Base-by-base conservation (phyloP, 2,888 invertebrate species). In the Cheilosia grossa region DNA sequence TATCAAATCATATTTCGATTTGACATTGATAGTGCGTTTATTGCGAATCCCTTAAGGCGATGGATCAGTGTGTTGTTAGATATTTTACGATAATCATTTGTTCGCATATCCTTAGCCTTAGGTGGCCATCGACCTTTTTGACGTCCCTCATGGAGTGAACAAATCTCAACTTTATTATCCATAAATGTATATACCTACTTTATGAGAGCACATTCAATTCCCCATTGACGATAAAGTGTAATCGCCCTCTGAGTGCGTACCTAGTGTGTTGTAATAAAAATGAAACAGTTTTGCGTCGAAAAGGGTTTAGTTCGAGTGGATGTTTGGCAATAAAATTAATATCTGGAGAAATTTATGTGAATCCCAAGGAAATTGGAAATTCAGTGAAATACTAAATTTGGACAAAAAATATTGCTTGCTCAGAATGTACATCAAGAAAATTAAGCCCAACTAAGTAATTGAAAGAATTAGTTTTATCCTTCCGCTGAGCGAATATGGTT, bases 91-190 rank as follows among this genome's bases (percentile, higher is more conserved):
- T 63, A 80, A 51, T 69, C 74, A 63, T 63, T 74, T 56, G 54
- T 53, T 66, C 42, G 51, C 44, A 13, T 30, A 47, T 47, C 10
- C 37, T 13, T 30, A 9, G 30, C 72, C 47, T 33, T 58, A 6
- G 72, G 78, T 49, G 30, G 13, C 13, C n/a, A 19, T 51, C 24
- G 64, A 58, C 64, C 70, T 54, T 64, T 30, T 56, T 19, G 17
- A 17, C n/a, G 9, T n/a, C 17, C 17, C 47, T 17, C 17, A 7
- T 2, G 19, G 9, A 56, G 42, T 51, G 81, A 54, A 47, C 49
- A 69, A 81, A 81, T 81, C 69, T 70, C 75, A 63, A 67, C 63
- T 70, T 81, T 75, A 81, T 75, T 63, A 64, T 63, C 58, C 81
- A 75, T 81, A 81, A 75, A 51, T 64, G 17, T 44, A 69, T 63